Evolutionary conservation across 2,888 invertebrate genomes (phyloP), one percentile per base, ranked within the genome.

Genomic region (Limnephilus marmoratus): DNA sequence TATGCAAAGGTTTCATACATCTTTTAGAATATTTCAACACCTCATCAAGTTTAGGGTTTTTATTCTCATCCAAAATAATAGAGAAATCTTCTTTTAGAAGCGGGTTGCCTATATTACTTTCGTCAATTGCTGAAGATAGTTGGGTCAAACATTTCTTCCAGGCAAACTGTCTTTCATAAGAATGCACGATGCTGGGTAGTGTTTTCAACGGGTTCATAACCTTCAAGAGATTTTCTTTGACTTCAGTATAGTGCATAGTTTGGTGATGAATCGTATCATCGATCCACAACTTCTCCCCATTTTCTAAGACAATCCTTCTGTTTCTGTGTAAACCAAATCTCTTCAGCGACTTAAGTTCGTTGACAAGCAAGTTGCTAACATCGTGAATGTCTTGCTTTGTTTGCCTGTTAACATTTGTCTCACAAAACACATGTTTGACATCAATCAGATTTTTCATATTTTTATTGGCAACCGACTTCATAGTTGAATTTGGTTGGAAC

Each of bases 321-420:
- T 91, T 91, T 80, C 89, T 80, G 45, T 87, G 53, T 83, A 92
- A 92, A 80, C 87, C 81, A 85, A 91, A 89, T 12, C 41, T 80
- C 31, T 88, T 91, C 4, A 91, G 37, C 9, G 53, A 89, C 3
- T 81, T 90, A 7, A 92, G 81, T 91, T 92, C 91, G 31, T 81
- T 90, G 13, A 88, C 45, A 24, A 90, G 91, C 31, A 89, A 29
- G 31, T 85, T 90, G 37, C 24, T 81, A 24, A 89, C 49, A 31
- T 92, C 92, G 31, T 85, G 37, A 34, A 92, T 91, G 81, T 92
- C 91, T 45, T 92, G 82, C 45, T 91, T 92, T 3, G 53, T 90
- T 68, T 85, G 85, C 85, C 88, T 85, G 24, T 68, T 85, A 7
- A 24, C 68, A 53, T 91, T 90, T 81, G 90, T 85, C 87, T 92